Evolutionary conservation across 2,113 vertebrate genomes (phyloP), one percentile per base, ranked within the genome.

Genomic region (Noctilio leporinus): DNA sequence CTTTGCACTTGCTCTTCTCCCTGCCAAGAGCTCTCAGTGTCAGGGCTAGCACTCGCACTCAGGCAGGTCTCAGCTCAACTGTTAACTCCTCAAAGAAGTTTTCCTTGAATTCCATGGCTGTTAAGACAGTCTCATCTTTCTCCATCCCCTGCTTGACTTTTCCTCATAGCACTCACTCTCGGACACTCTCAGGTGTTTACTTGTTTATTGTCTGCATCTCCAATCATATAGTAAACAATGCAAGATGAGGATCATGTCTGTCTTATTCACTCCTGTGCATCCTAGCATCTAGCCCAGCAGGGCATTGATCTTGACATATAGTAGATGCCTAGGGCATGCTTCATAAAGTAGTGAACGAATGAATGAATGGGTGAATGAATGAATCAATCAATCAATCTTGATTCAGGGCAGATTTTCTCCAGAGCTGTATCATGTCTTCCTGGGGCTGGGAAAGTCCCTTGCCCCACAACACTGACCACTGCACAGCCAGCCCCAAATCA

Each of bases 101-200:
- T n/a, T n/a, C 38, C 30, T 12, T 8, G 30, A 45, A 3, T 24
- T 19, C 22, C 14, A 20, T 1, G 1, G 33, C 22, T 8, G 1
- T 11, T 33, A 16, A 19, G 53, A 17, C 3, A 40, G 53, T 8
- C 24, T 19, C 2, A 0, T 57, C 38, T 6, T 64, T n/a, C 62
- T 43, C 53, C 1, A 7, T 64, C 38, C 35, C 59, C 33, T 10
- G 28, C 64, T 16, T 1, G 55, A 6, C n/a, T 49, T 67, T 51
- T 38, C 53, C 22, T 43, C 43, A 8, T 0, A 28, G 24, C 5
- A 3, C 51, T 22, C 24, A 12, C 55, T 57, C 38, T 3, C 14
- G 6, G 64, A 26, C 8, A 3, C 17, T 7, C 10, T 26, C 24
- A 2, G 16, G 30, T 7, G 11, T 73, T 35, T 40, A 17, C 47